Percentiles rank a stretch among this genome's conserved stretches.
Conservation (phyloP, 2,797 vertebrate species). For the Acipenser ruthenus region DNA sequence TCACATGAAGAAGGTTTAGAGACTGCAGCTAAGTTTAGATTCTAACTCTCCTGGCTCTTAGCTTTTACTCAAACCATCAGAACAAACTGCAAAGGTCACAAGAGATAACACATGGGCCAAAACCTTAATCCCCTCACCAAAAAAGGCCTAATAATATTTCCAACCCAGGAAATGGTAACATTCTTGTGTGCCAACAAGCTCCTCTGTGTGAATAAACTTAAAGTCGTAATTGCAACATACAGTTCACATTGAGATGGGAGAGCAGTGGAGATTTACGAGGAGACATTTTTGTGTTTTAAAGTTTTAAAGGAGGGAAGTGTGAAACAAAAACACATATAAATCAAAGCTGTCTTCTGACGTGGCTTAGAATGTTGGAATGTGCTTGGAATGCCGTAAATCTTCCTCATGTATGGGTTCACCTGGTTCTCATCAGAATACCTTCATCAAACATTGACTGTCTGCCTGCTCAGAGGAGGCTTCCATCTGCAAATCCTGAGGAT, state of each 20-base stretch:
- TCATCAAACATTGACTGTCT: not conserved
- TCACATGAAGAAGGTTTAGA: too few relatives aligned
- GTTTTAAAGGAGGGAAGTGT: constrained; percentile 22
- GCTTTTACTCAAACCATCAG: too few relatives aligned
- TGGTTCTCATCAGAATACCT: constrained; percentile 16
- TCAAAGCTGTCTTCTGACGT: constrained; percentile 25
- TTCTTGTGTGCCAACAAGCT: too few relatives aligned
- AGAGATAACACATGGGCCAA: too few relatives aligned
- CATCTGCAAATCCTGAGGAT: not conserved
- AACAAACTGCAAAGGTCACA: too few relatives aligned
- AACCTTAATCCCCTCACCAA: too few relatives aligned
- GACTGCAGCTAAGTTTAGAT: too few relatives aligned
- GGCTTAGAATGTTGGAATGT: constrained; percentile 15
- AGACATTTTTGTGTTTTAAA: constrained; percentile 5
- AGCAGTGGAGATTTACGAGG: constrained; percentile 22
- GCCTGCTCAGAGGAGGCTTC: constrained; percentile 8
- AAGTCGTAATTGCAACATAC: constrained; percentile 26
- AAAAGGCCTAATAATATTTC: too few relatives aligned
- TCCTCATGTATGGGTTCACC: constrained; percentile 15
- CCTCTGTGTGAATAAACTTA: constrained; percentile 23
- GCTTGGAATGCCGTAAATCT: constrained; percentile 27
- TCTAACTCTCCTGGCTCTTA: too few relatives aligned
- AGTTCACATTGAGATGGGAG: constrained; percentile 18
- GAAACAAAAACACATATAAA: constrained; percentile 25
- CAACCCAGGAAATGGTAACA: too few relatives aligned